Evolutionary conservation across 2,113 vertebrate genomes (phyloP), one percentile per base, ranked within the genome.

Genomic region (Motacilla tschutschensis): DNA sequence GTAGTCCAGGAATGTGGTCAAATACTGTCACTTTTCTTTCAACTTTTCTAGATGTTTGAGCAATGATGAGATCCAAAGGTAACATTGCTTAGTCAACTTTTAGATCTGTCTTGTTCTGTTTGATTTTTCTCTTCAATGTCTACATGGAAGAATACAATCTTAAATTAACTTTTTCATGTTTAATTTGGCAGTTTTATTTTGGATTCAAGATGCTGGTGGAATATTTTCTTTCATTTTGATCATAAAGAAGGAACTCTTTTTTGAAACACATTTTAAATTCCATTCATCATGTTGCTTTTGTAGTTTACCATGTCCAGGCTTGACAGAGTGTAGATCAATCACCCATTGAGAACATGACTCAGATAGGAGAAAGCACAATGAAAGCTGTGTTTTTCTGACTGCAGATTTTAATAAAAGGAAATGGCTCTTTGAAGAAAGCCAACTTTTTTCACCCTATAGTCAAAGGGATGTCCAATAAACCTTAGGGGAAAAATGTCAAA

Each of bases 331-430:
- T 72, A 75, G 66, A 89, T 85, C 80, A 83, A 48, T 75, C 74
- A 88, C 13, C 38, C 62, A 67, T 18, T 69, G 71, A 83, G 54
- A 58, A 60, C 15, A 83, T 75, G 66, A 88, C 47, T 91, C 86
- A 85, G 48, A 57, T 4, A 83, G 44, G 19, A 74, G 43, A 91
- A 74, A 78, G 40, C 46, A 81, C 78, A 81, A 75, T 72, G 66
- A 83, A 90, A 78, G 31, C 41, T 44, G 33, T 72, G 46, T 87
- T 92, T 77, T 69, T 80, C 57, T 78, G 69, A 80, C 76, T 85
- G 65, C 14, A 67, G 40, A 74, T 65, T 87, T 90, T 88, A 83
- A 85, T 88, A 64, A 78, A 83, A 60, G 41, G 44, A 92, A 90
- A 75, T 12, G 54, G 26, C 33, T 72, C 66, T 88, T 80, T 79